Conservation (phyloP, 2,797 vertebrate genomes). For the Cirrhinus molitorella region DNA sequence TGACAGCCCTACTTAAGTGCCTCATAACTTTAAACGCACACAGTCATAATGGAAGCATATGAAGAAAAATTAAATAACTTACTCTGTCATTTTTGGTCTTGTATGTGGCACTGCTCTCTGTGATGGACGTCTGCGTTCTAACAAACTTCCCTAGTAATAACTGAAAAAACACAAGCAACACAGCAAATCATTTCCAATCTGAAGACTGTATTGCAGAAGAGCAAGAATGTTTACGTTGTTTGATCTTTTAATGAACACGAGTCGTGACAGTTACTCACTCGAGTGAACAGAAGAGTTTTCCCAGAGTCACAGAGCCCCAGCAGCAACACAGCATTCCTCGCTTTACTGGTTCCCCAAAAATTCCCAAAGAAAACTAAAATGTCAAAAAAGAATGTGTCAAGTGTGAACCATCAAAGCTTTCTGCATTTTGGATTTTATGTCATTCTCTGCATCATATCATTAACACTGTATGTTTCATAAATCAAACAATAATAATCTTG, state of each 20-base stretch:
- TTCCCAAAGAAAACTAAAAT: constrained; percentile 87
- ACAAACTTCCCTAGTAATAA: constrained; percentile 89
- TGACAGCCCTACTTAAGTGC: too few species aligned
- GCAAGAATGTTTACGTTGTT: background rate
- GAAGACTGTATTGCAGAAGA: too few species aligned
- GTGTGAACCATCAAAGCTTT: background rate
- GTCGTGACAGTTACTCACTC: constrained; percentile 76
- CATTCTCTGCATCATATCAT: background rate
- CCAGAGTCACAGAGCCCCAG: constrained; percentile 94
- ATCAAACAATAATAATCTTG: background rate
- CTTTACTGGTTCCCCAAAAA: constrained; percentile 84
- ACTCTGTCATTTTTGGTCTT: constrained; percentile 86
- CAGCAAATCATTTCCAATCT: background rate
- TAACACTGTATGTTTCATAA: background rate
- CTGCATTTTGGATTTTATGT: background rate
- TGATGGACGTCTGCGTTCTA: constrained; percentile 93
- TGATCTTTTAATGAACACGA: background rate
- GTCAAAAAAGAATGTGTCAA: too few species aligned
- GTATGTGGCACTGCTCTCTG: constrained; percentile 87
- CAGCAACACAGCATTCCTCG: constrained; percentile 86
- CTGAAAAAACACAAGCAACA: constrained; percentile 71
- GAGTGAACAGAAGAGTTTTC: constrained; percentile 91
- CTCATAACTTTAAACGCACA: background rate
- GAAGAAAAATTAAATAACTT: constrained; percentile 48
- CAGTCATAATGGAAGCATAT: background rate